Percentiles rank a stretch among this genome's conserved stretches.
Evolutionary conservation across 1,140 invertebrate species (phyloP).

Genomic region (Schlechtendalia chinensis): DNA sequence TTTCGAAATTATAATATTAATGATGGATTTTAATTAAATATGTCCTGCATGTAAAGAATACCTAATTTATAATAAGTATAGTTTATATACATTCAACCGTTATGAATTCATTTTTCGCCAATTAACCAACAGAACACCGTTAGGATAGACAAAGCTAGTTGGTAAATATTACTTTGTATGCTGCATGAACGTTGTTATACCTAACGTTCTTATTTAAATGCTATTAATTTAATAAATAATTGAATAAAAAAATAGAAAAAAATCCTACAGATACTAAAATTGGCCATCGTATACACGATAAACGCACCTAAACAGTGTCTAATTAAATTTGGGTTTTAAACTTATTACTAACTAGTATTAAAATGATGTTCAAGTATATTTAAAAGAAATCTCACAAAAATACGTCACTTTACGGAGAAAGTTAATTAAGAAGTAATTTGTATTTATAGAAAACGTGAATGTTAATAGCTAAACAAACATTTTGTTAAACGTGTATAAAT

Average conservation of each 20-base stretch:
- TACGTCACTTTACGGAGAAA: too few relatives aligned
- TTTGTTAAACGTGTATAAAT: background rate
- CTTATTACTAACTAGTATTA: background rate
- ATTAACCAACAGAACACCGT: conserved; percentile 20
- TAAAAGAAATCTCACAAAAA: too few relatives aligned
- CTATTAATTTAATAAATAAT: background rate
- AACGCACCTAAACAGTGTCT: background rate
- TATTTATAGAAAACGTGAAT: too few relatives aligned
- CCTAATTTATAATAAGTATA: background rate
- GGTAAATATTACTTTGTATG: conserved; percentile 17
- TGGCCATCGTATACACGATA: background rate
- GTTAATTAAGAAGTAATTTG: too few relatives aligned
- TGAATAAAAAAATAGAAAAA: conserved; percentile 3
- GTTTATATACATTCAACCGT: conserved; percentile 17
- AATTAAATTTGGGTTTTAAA: too few relatives aligned
- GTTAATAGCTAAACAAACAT: too few relatives aligned
- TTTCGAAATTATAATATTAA: background rate
- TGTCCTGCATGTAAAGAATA: background rate
- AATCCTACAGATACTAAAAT: background rate
- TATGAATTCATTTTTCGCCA: conserved; percentile 34
- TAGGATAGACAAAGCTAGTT: conserved; percentile 11
- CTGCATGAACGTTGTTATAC: background rate
- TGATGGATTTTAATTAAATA: conserved; percentile 3
- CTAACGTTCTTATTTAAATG: background rate
- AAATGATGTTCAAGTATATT: too few relatives aligned